These are phyloP conservation scores for Mareca strepera DNA, from an alignment of 2,797 vertebrate genomes.

Conservation along the genomic window DNA sequence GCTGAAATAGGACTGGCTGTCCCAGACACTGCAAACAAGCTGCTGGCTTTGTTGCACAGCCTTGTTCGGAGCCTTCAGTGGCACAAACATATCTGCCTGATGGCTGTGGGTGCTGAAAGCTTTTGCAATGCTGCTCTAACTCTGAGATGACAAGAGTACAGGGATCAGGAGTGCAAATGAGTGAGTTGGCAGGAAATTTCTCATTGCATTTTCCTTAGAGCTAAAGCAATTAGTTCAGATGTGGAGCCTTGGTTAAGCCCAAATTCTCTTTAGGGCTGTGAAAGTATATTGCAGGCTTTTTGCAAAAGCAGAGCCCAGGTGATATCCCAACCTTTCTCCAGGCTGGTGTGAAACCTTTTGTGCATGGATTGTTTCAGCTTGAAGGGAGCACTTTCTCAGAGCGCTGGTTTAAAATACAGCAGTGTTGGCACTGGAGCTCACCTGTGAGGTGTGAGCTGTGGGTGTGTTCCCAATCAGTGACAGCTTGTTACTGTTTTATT, in stretches of 20 bases:
- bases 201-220: not conserved
- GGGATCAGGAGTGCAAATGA: not conserved
- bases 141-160: not conserved
- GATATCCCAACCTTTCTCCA: not conserved
- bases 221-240: not conserved
- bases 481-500: not conserved
- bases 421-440: not conserved
- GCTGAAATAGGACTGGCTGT: not conserved
- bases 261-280: not conserved
- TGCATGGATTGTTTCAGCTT: not conserved
- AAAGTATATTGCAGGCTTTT: not conserved
- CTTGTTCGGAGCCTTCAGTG: not conserved
- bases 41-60: not conserved
- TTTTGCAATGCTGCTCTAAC: not conserved
- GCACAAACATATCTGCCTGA: not conserved
- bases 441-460: not conserved
- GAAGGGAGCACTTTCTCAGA: not conserved
- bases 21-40: not conserved
- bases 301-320: not conserved
- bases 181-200: not conserved
- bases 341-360: rapidly evolving
- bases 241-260: not conserved
- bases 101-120: not conserved
- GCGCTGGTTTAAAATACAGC: not conserved
- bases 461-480: not conserved